These are phyloP conservation scores for Thysanoteuthis rhombus DNA, from an alignment of 2,888 invertebrate species.

Conservation along the genomic window DNA sequence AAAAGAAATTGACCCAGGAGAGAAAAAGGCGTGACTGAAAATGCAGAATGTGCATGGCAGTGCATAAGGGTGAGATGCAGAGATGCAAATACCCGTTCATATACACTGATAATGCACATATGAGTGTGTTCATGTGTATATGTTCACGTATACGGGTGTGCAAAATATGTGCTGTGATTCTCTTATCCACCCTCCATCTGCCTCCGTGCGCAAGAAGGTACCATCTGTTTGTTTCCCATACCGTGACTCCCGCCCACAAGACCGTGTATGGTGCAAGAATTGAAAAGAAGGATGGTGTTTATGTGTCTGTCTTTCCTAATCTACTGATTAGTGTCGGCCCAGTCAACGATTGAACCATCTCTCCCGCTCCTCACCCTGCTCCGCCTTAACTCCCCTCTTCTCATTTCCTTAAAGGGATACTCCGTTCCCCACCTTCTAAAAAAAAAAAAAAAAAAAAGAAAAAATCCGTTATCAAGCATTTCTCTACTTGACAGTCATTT, in stretches of 20 bases:
- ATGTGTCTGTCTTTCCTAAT: not conserved
- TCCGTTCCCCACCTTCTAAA: not conserved
- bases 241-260: not conserved
- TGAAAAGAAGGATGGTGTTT: not conserved
- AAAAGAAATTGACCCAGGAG: no score
- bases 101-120: no score
- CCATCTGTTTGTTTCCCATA: not conserved
- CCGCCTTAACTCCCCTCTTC: not conserved
- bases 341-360: not conserved
- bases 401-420: not conserved
- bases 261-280: not conserved
- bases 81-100: no score
- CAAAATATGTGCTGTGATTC: not conserved
- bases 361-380: not conserved
- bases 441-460: not conserved
- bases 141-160: not conserved
- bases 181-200: no score
- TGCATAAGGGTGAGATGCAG: no score
- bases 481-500: not conserved
- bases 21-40: no score
- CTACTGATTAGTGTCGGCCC: not conserved
- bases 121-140: not conserved
- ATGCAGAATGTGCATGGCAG: no score
- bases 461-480: constrained; percentile 12
- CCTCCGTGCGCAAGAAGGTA: not conserved